phyloP scores from a whole-genome alignment of 2,113 vertebrate species.

The Colaptes auratus region DNA sequence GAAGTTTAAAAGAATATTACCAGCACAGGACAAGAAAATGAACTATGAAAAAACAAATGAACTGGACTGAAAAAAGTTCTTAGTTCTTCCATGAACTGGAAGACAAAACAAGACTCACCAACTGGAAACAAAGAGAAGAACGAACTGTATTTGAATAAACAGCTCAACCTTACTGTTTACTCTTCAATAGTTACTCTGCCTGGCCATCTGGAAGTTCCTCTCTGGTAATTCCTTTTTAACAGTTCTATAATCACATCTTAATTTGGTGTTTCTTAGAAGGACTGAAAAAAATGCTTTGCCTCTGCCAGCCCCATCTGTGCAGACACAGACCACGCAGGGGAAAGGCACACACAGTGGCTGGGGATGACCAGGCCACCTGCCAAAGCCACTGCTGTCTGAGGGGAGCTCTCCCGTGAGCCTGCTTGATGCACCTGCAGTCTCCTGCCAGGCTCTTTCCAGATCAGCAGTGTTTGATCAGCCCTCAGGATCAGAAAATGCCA shows the following conservation, averaged over 20 bases:
- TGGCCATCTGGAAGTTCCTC: conserved; percentile 60
- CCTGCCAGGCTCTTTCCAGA: not conserved
- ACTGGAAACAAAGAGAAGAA: not conserved
- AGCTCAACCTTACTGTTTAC: conserved; percentile 20
- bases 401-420: not conserved
- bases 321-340: not conserved
- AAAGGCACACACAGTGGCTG: not conserved
- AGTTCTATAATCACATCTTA: conserved; percentile 51
- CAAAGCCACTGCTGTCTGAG: not conserved
- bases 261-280: conserved; percentile 61
- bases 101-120: not conserved
- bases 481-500: not conserved
- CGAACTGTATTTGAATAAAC: not conserved
- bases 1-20: not conserved
- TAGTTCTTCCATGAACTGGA: not conserved
- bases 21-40: not conserved
- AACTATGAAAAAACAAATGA: not conserved
- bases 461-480: not conserved
- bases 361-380: not conserved
- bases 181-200: conserved; percentile 25
- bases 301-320: conserved; percentile 39
- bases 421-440: not conserved
- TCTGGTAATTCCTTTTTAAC: conserved; percentile 45
- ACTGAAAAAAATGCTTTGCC: conserved; percentile 28
- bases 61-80: not conserved